Percentiles rank a stretch among this genome's conserved stretches.
phyloP scores from a whole-genome alignment of 2,888 invertebrate species.

The Arenicola marina region DNA sequence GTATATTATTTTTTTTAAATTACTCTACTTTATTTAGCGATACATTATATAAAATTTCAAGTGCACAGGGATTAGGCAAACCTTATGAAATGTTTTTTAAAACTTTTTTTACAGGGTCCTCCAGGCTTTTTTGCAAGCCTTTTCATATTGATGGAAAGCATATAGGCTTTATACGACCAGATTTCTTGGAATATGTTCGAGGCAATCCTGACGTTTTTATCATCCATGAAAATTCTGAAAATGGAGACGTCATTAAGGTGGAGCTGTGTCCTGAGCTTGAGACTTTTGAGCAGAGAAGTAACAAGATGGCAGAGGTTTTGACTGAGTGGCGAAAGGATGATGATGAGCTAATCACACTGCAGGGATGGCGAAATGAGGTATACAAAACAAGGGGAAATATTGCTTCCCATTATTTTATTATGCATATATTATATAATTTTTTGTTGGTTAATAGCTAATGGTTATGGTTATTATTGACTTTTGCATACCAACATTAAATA shows the following conservation, averaged over 20 bases:
- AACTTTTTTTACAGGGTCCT: slow-evolving; percentile 70
- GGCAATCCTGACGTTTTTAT: slow-evolving; percentile 76
- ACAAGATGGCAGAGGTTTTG: slow-evolving; percentile 78
- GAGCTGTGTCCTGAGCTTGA: slow-evolving; percentile 65
- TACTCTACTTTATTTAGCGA: too few relatives aligned
- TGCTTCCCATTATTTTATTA: too few relatives aligned
- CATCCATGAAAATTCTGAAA: slow-evolving; percentile 11
- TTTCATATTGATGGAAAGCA: slow-evolving; percentile 87
- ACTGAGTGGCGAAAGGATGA: slow-evolving; percentile 76
- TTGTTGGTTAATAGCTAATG: too few relatives aligned
- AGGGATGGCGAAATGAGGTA: slow-evolving; percentile 92
- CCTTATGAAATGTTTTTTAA: too few relatives aligned
- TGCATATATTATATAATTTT: too few relatives aligned
- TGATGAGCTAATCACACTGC: slow-evolving; percentile 69
- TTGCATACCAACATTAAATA: too few relatives aligned
- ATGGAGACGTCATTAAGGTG: slow-evolving; percentile 16
- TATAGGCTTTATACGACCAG: slow-evolving; percentile 84
- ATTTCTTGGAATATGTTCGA: slow-evolving; percentile 76
- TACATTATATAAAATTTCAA: too few relatives aligned
- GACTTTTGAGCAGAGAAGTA: slow-evolving; percentile 81
- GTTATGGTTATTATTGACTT: too few relatives aligned
- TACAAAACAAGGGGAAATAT: too few relatives aligned
- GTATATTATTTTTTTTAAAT: too few relatives aligned
- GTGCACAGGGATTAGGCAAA: too few relatives aligned
- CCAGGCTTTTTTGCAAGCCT: slow-evolving; percentile 79